phyloP scores from a whole-genome alignment of 1,140 invertebrate genomes.

The Procambarus virginalis region DNA sequence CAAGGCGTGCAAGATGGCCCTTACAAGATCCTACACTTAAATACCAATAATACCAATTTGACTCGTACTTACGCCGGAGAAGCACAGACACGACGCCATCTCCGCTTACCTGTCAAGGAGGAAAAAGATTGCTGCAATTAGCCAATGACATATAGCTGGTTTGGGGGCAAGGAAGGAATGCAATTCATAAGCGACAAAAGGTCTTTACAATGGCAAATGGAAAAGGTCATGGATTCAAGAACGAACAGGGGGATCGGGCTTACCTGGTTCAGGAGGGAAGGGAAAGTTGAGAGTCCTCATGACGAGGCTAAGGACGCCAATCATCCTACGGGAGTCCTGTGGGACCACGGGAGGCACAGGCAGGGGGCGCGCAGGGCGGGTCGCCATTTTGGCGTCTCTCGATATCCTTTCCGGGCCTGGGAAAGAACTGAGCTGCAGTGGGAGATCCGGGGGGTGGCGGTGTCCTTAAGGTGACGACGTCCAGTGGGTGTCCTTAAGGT shows the following conservation, averaged over 20 bases:
- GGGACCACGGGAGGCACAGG: conserved; percentile 67
- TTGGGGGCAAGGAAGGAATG: too few species aligned
- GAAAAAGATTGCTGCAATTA: neutral
- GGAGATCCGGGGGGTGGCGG: neutral
- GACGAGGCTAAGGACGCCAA: conserved; percentile 69
- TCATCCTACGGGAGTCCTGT: conserved; percentile 69
- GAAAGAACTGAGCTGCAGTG: neutral
- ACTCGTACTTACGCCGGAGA: neutral
- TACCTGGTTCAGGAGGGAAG: conserved; percentile 69
- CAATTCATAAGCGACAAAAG: neutral
- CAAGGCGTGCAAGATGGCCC: too few species aligned
- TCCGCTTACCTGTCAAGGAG: neutral
- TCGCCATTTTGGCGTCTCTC: conserved; percentile 54
- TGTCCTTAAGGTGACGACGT: neutral
- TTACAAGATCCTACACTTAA: too few species aligned
- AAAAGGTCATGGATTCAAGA: neutral
- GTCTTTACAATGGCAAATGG: too few species aligned
- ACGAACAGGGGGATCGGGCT: neutral
- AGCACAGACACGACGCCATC: neutral
- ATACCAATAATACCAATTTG: too few species aligned
- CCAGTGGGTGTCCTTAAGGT: neutral
- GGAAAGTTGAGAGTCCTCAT: conserved; percentile 70
- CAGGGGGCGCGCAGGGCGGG: conserved; percentile 66
- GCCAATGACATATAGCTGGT: neutral
- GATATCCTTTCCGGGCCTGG: neutral